Evolutionary conservation across 2,113 vertebrate genomes (phyloP).

Genomic region (Rhea pennata): DNA sequence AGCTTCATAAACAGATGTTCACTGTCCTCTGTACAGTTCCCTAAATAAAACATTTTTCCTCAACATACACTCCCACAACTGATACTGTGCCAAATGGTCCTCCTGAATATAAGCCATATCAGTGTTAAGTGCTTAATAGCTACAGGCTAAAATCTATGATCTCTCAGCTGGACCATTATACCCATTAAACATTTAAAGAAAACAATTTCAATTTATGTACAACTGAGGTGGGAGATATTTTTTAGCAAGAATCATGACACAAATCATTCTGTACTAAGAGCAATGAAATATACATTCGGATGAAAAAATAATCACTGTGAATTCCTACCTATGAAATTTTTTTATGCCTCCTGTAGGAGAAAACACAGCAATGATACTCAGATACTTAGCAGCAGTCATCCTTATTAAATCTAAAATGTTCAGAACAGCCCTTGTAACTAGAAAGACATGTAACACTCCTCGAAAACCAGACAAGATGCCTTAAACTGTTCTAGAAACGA

Average conservation of each 20-base stretch:
- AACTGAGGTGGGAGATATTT: background rate
- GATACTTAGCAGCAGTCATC: background rate
- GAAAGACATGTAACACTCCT: background rate
- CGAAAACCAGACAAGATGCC: background rate
- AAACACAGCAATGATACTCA: background rate
- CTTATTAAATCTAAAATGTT: background rate
- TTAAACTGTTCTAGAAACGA: background rate
- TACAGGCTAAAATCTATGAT: conserved; percentile 17
- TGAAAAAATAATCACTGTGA: conserved; percentile 24
- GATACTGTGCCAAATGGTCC: conserved; percentile 46
- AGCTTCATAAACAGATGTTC: conserved; percentile 33
- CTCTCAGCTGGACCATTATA: conserved; percentile 56
- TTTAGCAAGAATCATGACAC: background rate
- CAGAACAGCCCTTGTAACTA: background rate
- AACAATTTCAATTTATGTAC: conserved; percentile 35
- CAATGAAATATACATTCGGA: conserved; percentile 34
- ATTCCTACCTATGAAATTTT: background rate
- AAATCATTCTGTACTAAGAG: conserved; percentile 27
- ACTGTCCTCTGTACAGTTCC: conserved; percentile 9
- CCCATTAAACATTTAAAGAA: conserved; percentile 68
- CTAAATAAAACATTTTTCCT: conserved; percentile 28
- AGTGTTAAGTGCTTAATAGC: conserved; percentile 54
- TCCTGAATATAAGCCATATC: conserved; percentile 42
- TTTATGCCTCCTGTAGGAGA: background rate
- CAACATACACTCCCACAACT: conserved; percentile 20